Conservation (phyloP, 2,888 invertebrate genomes). For the Megalurothrips usitatus region DNA sequence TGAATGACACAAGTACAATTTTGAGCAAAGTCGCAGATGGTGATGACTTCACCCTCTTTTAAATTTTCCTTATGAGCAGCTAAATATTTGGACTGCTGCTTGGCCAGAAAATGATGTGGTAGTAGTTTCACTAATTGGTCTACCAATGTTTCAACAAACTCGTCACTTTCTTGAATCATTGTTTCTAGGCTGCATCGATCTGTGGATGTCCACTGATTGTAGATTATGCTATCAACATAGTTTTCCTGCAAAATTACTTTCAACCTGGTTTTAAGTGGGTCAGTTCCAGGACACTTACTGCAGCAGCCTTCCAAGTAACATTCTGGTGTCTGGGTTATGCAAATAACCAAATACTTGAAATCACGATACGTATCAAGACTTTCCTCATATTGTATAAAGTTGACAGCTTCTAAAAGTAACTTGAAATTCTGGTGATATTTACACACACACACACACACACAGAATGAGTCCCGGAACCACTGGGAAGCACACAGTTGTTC, state of each 20-base stretch:
- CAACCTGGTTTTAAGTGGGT: conserved; percentile 27
- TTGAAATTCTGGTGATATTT: conserved; percentile 30
- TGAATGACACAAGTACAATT: neutral
- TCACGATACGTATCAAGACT: neutral
- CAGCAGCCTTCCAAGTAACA: conserved; percentile 11
- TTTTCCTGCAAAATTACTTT: neutral
- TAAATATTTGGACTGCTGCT: neutral
- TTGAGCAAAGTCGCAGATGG: neutral
- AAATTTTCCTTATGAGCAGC: neutral
- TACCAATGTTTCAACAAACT: conserved; percentile 29
- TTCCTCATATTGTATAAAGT: neutral
- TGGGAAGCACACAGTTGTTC: conserved; percentile 32
- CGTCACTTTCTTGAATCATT: conserved; percentile 28
- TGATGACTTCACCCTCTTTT: neutral
- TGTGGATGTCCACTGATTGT: conserved; percentile 28
- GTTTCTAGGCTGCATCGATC: conserved; percentile 30
- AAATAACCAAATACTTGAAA: conserved; percentile 27
- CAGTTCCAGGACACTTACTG: conserved; percentile 30
- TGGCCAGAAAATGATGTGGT: neutral
- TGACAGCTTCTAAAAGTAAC: conserved; percentile 29
- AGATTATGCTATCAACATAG: neutral
- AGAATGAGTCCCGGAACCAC: conserved; percentile 30
- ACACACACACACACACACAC: conserved; percentile 32
- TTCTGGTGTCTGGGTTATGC: conserved; percentile 11
- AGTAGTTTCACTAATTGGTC: neutral